Evolutionary conservation across 1,140 invertebrate species (phyloP), one percentile per base, ranked within the genome.

Genomic region (Branchinecta lynchi): DNA sequence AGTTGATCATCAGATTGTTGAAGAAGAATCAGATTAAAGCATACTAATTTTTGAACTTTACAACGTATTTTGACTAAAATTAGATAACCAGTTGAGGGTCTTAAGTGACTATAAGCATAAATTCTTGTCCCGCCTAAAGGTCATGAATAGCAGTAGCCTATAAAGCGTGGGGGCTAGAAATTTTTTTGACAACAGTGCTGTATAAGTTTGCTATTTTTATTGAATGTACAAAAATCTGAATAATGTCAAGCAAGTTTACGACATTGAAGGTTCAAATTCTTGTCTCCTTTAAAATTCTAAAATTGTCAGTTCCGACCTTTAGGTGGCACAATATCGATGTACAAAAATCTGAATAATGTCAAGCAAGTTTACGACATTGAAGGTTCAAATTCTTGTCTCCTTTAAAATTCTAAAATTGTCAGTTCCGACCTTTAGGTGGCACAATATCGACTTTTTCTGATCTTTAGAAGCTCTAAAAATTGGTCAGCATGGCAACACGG

Each of bases 151-250:
- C 9, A 51, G 46, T 51, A 51, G 46, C 46, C 46, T 51, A 51
- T 51, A 51, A 9, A 51, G 46, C n/a, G 46, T 51, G 46, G 46
- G n/a, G 46, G 46, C 46, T 51, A 51, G 46, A 51, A n/a, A 51
- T 51, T 51, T n/a, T 51, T 51, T 51, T 51, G 46, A 51, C 46
- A 51, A 51, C n/a, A n/a, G 46, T 51, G 46, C 46, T 51, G 46
- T 51, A 51, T 9, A 51, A 51, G 46, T 51, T 51, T 51, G 46
- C 46, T 51, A 51, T 51, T 51, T 51, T 51, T n/a, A 51, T 51
- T 51, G 46, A 51, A 51, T 51, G 46, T n/a, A 51, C 46, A 9
- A 51, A 51, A 51, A 51, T 51, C 9, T 51, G 9, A 51, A 51
- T 9, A 51, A 51, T 51, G n/a, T 51, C 46, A 51, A 51, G 46